These are phyloP conservation scores for Malaclemys terrapin DNA, from an alignment of 2,113 vertebrate species.

Conservation along the genomic window DNA sequence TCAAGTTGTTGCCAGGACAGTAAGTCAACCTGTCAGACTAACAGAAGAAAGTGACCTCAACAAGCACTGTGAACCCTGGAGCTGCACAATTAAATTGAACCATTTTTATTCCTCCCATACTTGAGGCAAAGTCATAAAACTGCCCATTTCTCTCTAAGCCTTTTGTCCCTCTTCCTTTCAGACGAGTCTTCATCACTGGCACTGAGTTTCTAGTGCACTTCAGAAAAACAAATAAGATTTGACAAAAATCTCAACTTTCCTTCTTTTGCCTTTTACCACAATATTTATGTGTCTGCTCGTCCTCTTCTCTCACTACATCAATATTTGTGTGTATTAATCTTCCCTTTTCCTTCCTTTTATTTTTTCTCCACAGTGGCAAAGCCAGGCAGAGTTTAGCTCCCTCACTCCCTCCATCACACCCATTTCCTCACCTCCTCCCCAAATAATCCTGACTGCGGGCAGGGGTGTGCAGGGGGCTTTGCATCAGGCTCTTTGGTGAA, in stretches of 20 bases:
- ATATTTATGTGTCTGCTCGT: neutral
- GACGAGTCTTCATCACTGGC: neutral
- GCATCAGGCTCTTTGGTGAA: neutral
- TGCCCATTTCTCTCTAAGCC: neutral
- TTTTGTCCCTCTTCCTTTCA: neutral
- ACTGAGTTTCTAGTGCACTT: neutral
- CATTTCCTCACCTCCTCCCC: no score
- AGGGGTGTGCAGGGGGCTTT: neutral
- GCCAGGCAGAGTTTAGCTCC: neutral
- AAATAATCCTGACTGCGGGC: neutral
- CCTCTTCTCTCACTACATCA: neutral
- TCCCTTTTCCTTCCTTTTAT: neutral
- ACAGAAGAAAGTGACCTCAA: neutral
- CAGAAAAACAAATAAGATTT: neutral
- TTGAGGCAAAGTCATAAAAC: neutral
- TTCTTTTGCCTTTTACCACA: neutral
- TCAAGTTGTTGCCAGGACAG: neutral
- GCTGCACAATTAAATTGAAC: neutral
- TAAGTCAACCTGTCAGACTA: neutral
- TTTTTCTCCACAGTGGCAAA: neutral
- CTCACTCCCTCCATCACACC: neutral
- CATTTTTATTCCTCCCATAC: neutral
- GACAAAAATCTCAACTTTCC: no score
- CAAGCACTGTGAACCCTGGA: accelerated
- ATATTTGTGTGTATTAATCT: neutral